Evolutionary conservation across 30 jellyfish, hydroid and myxozoan species (phyloP).

Genomic region (Turritopsis dohrnii): DNA sequence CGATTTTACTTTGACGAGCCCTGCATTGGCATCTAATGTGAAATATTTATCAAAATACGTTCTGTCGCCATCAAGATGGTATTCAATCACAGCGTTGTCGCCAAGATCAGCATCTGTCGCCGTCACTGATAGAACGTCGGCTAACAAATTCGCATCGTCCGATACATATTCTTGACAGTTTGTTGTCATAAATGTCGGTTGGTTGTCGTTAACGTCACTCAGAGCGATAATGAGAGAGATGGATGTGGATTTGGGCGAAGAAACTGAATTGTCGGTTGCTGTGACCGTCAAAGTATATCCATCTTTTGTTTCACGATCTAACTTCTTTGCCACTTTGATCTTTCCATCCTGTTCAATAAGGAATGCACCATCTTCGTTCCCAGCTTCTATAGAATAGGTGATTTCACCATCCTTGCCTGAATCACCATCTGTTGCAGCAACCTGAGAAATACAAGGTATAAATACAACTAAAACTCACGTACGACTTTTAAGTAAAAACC

Average conservation of each 20-base stretch:
- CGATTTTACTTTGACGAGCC: slow-evolving; percentile 31
- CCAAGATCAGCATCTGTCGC: slow-evolving; percentile 79
- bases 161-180: slow-evolving; percentile 34
- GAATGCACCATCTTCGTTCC: slow-evolving; percentile 39
- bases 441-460: neutral
- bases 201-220: slow-evolving; percentile 67
- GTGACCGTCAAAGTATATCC: slow-evolving; percentile 36
- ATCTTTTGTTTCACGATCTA: slow-evolving; percentile 65
- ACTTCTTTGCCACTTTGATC: slow-evolving; percentile 24
- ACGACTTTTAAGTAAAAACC: too few species aligned
- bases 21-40: slow-evolving; percentile 33
- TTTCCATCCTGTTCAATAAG: slow-evolving; percentile 31
- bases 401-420: slow-evolving; percentile 68
- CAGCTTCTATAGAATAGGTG: slow-evolving; percentile 42
- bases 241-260: slow-evolving; percentile 29
- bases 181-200: slow-evolving; percentile 47
- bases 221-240: slow-evolving; percentile 35
- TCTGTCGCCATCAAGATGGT: slow-evolving; percentile 9
- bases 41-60: slow-evolving; percentile 23
- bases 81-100: slow-evolving; percentile 44
- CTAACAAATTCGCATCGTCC: slow-evolving; percentile 48
- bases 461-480: too few species aligned
- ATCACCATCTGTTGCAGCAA: slow-evolving; percentile 58
- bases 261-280: slow-evolving; percentile 44
- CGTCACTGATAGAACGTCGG: slow-evolving; percentile 37